phyloP scores from a whole-genome alignment of 1,140 invertebrate genomes.

The Thrips palmi region DNA sequence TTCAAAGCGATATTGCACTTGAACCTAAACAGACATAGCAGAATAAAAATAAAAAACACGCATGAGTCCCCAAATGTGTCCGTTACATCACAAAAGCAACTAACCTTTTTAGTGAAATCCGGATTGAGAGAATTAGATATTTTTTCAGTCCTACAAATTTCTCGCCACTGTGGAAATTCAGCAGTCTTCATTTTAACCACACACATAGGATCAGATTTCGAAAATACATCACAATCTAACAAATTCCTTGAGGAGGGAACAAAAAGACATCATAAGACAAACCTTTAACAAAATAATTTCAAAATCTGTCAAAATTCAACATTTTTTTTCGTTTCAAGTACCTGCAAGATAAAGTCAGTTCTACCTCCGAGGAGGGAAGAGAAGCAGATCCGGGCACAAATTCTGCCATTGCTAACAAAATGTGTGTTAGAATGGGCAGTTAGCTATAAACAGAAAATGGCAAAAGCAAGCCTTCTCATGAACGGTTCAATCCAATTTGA shows the following conservation, averaged over 20 bases:
- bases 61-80: neutral
- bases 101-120: slow-evolving; percentile 31
- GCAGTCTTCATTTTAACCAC: slow-evolving; percentile 29
- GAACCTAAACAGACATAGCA: slow-evolving; percentile 17
- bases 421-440: too few relatives aligned
- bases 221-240: slow-evolving; percentile 34
- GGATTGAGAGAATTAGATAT: slow-evolving; percentile 35
- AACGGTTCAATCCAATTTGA: too few relatives aligned
- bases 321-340: slow-evolving; percentile 10
- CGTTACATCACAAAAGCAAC: neutral
- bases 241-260: slow-evolving; percentile 30
- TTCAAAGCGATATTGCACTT: slow-evolving; percentile 24
- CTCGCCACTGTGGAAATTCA: slow-evolving; percentile 27
- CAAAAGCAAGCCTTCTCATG: too few relatives aligned
- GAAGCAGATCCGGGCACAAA: slow-evolving; percentile 20
- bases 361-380: slow-evolving; percentile 18
- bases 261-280: slow-evolving; percentile 3
- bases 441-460: too few relatives aligned
- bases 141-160: slow-evolving; percentile 35
- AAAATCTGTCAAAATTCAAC: neutral
- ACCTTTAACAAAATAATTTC: neutral
- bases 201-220: slow-evolving; percentile 42
- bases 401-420: slow-evolving; percentile 15
- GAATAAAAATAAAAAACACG: neutral
- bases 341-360: slow-evolving; percentile 21